phyloP scores from a whole-genome alignment of 2,797 vertebrate genomes.

The Vireo griseus region DNA sequence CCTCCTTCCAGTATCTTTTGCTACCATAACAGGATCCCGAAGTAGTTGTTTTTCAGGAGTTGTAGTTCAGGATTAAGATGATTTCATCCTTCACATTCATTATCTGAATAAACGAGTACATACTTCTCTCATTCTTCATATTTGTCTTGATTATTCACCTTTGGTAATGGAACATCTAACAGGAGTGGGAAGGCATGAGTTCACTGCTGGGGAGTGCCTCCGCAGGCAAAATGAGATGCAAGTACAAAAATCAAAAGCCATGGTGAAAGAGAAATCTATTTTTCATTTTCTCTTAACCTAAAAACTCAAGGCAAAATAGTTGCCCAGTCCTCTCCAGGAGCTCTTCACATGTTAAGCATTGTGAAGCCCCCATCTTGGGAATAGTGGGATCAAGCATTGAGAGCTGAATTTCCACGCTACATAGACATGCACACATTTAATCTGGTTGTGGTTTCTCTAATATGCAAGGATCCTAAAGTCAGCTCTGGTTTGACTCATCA shows the following conservation, averaged over 20 bases:
- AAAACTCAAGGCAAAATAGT: not conserved
- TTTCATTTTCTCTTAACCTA: not conserved
- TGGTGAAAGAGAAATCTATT: not conserved
- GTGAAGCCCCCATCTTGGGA: not conserved
- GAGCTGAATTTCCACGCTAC: not conserved
- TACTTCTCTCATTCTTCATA: slow-evolving; percentile 28
- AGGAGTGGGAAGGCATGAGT: slow-evolving; percentile 7
- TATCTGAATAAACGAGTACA: slow-evolving; percentile 10
- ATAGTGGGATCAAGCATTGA: not conserved
- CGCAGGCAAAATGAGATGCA: not conserved
- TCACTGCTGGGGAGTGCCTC: slow-evolving; percentile 22
- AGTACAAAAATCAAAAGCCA: not conserved
- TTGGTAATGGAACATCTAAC: slow-evolving; percentile 45
- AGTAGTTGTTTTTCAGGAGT: slow-evolving; percentile 37
- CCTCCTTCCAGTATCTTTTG: not conserved
- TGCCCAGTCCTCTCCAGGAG: not conserved
- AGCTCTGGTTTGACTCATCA: not conserved
- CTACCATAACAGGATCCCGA: not conserved
- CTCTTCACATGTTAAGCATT: not conserved
- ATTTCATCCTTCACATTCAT: slow-evolving; percentile 36
- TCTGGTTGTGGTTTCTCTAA: not conserved
- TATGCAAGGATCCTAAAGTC: slow-evolving; percentile 17
- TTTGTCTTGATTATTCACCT: slow-evolving; percentile 44
- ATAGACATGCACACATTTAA: not conserved
- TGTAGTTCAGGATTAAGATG: slow-evolving; percentile 8